Base-by-base conservation (phyloP, 1,140 invertebrate species). In the Phymastichus coffea region DNA sequence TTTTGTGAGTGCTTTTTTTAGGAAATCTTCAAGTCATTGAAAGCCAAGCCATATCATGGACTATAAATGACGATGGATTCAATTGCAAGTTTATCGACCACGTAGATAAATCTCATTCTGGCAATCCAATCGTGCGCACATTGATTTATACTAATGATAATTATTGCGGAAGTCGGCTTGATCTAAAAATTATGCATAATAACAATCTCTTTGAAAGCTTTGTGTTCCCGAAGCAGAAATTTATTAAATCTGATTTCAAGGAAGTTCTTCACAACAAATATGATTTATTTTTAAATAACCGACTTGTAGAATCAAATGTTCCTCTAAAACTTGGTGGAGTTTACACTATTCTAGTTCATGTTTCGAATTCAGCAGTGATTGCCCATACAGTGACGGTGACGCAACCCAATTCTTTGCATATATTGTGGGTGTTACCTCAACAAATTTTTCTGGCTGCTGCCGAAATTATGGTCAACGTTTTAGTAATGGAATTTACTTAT, bases 401-500 rank as follows among this genome's bases (percentile, higher is more conserved):
- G 0, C 68, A 80, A 33, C 82, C 87, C 3, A 93, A 90, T 68
- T 84, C 80, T 1, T 72, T 96, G 9, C 87, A 88, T 62, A 93
- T 96, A 62, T 70, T 93, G 0, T 92, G 87, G 87, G 82, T 94
- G 61, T 72, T 96, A 14, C 93, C 93, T 0, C 93, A 96, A 72
- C 94, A 94, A 70, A 75, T 95, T 22, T 76, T 95, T 1, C 88
- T 97, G 60, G 94, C 93, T 0, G 80, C 88, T 57, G 93, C 85
- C 0, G 83, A 87, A 78, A 92, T 97, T 23, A 86, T 97, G 80
- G 96, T 96, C 71, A 92, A 91, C 0, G 86, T 97, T 15, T 96
- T 93, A 1, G 94, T 94, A 9, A 81, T 95, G 14, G 90, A 95
- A 67, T 97, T 97, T 78, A 91, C 92, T 0, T 98, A 96, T 74